These are phyloP conservation scores for Patella pellucida DNA, from an alignment of 2,888 invertebrate genomes.

Conservation along the genomic window DNA sequence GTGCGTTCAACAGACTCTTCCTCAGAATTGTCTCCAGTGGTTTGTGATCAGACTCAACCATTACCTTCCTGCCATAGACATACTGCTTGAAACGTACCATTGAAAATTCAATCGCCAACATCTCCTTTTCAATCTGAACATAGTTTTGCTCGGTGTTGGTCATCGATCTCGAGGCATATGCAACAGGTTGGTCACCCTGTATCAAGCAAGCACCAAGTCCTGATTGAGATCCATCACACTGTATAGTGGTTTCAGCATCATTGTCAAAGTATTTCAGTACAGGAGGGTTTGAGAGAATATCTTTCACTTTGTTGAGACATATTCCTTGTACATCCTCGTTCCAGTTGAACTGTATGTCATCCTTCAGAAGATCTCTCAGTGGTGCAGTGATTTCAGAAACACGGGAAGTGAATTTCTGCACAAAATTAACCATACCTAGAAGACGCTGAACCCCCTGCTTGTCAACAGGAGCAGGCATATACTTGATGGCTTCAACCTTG, in stretches of 20 bases:
- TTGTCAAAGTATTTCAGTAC: constrained; percentile 33
- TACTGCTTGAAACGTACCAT: constrained; percentile 23
- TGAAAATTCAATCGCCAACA: constrained; percentile 27
- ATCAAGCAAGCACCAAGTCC: constrained; percentile 30
- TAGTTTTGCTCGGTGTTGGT: constrained; percentile 30
- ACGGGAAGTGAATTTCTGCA: constrained; percentile 33
- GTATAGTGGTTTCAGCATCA: constrained; percentile 16
- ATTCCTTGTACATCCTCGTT: constrained; percentile 26
- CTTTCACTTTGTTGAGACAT: constrained; percentile 23
- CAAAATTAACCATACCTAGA: constrained; percentile 31
- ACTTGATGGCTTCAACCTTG: constrained; percentile 30
- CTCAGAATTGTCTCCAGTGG: too few relatives aligned
- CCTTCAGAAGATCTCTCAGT: constrained; percentile 27
- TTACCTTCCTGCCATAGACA: constrained; percentile 25
- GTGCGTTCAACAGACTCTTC: constrained; percentile 24
- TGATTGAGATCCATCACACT: constrained; percentile 32
- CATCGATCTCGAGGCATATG: constrained; percentile 22
- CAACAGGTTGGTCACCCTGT: constrained; percentile 24
- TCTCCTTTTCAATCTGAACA: constrained; percentile 27
- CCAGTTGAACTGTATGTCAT: constrained; percentile 27
- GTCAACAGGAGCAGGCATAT: constrained; percentile 33
- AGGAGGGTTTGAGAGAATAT: constrained; percentile 25
- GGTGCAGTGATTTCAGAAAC: constrained; percentile 31
- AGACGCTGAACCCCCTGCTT: constrained; percentile 29
- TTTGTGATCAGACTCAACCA: too few relatives aligned